Base-by-base conservation (phyloP, 37 sponge, comb jelly and placozoan species). In the Theonella swinhoei region DNA sequence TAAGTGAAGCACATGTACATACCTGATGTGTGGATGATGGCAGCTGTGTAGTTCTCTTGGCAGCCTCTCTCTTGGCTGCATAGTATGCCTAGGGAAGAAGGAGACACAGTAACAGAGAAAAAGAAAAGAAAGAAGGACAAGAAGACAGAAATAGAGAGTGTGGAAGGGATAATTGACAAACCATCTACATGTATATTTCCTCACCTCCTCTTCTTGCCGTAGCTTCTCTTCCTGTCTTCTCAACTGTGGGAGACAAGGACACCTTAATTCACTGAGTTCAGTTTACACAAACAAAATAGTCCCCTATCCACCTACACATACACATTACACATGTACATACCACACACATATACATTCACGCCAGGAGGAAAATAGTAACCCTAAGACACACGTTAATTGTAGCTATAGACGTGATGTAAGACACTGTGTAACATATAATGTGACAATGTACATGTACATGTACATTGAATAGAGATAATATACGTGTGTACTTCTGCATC, bases 141-240 rank as follows among this genome's bases (percentile, higher is more conserved):
- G 19, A 43, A 42, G 58, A 17, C 54, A 17, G 54, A 14, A 47
- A 47, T 14, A 47, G 11, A 47, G 54, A 14, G 54, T 7, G 7
- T 47, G 11, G 14, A 47, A 47, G 54, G 54, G 54, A n/a, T n/a
- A n/a, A n/a, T n/a, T n/a, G n/a, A n/a, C n/a, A n/a, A n/a, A n/a
- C n/a, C n/a, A n/a, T n/a, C n/a, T n/a, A 47, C 14, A 47, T 47
- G 54, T 14, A 47, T 47, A 17, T 47, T 47, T 7, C 54, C 54
- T 47, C 54, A 83, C 84, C 84, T 83, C 84, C 39, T 83, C 76
- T 29, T 83, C 84, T 30, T 36, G 40, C n/a, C 76, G 62, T 38
- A 83, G 76, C 35, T 38, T 74, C 24, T 80, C 88, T 67, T 87
- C 88, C n/a, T 81, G 75, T 81, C 76, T 80, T 67, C 82, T 80